Evolutionary conservation across 2,888 invertebrate genomes (phyloP).

Genomic region (Zygothrica quintamaculata): DNA sequence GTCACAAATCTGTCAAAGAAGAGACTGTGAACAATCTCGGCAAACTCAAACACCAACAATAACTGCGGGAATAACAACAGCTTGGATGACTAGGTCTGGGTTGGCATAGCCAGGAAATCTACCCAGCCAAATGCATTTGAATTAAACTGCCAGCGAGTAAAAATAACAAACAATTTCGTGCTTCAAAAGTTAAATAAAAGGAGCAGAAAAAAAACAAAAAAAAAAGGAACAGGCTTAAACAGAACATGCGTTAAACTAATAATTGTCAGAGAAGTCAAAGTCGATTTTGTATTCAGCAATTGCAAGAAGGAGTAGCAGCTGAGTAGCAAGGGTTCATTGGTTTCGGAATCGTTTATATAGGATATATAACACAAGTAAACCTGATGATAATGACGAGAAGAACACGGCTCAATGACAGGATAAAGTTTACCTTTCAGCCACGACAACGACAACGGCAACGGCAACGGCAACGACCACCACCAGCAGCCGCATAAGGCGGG

Average conservation of each 20-base stretch:
- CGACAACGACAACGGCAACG: background rate
- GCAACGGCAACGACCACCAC: conserved; percentile 29
- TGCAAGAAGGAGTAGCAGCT: conserved; percentile 33
- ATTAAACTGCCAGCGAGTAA: conserved; percentile 57
- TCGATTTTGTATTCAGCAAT: conserved; percentile 63
- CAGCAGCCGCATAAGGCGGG: conserved; percentile 19
- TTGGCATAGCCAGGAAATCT: too few species aligned
- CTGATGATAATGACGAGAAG: conserved; percentile 65
- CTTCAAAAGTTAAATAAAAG: conserved; percentile 67
- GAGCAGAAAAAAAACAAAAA: conserved; percentile 38
- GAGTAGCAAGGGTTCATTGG: conserved; percentile 41
- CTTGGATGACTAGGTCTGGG: background rate
- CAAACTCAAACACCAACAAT: conserved; percentile 63
- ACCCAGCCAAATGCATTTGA: conserved; percentile 59
- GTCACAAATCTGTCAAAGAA: conserved; percentile 77
- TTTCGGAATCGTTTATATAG: conserved; percentile 15
- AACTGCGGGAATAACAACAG: conserved; percentile 16
- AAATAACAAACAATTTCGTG: conserved; percentile 80
- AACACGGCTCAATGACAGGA: conserved; percentile 73
- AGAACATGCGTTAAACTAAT: conserved; percentile 81
- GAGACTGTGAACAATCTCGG: conserved; percentile 80
- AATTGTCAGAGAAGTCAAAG: conserved; percentile 82
- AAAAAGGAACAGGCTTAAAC: conserved; percentile 33
- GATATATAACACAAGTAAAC: background rate
- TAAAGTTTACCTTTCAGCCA: conserved; percentile 33